Conservation (phyloP, 2,113 vertebrate genomes). For the Coreoperca whiteheadi region DNA sequence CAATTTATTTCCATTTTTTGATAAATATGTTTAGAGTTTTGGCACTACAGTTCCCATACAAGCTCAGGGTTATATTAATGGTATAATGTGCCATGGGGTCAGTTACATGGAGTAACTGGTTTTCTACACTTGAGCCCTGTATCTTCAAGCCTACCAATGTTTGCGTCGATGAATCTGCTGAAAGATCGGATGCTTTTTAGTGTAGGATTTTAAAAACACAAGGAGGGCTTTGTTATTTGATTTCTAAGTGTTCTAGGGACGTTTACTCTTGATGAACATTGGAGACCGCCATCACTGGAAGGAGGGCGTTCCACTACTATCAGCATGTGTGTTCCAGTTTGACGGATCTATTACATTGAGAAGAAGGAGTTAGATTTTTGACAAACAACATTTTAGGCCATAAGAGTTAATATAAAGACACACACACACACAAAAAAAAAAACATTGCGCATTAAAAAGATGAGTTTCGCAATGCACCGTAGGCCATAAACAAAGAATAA, state of each 20-base stretch:
- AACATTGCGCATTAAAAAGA: not conserved
- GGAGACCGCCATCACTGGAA: too few species aligned
- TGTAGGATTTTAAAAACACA: not conserved
- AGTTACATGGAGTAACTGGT: not conserved
- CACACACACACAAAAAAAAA: too few species aligned
- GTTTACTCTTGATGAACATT: not conserved
- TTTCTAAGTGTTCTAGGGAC: too few species aligned
- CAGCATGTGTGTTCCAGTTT: not conserved
- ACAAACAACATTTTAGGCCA: not conserved
- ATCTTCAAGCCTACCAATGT: not conserved
- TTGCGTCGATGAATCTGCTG: not conserved
- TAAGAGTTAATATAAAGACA: not conserved
- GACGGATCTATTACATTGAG: not conserved
- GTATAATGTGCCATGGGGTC: not conserved
- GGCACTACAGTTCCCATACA: not conserved
- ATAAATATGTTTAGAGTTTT: too few species aligned
- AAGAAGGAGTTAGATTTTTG: not conserved
- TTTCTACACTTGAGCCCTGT: not conserved
- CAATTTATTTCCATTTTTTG: too few species aligned
- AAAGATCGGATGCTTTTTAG: not conserved
- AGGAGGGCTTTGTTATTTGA: not conserved
- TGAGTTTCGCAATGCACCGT: constrained; percentile 27
- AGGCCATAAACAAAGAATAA: constrained; percentile 48
- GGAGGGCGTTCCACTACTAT: too few species aligned
- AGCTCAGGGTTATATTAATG: not conserved